Percentiles rank a stretch among this genome's conserved stretches.
These are phyloP conservation scores for Syngnathus scovelli DNA, from an alignment of 2,113 vertebrate genomes.

Conservation along the genomic window DNA sequence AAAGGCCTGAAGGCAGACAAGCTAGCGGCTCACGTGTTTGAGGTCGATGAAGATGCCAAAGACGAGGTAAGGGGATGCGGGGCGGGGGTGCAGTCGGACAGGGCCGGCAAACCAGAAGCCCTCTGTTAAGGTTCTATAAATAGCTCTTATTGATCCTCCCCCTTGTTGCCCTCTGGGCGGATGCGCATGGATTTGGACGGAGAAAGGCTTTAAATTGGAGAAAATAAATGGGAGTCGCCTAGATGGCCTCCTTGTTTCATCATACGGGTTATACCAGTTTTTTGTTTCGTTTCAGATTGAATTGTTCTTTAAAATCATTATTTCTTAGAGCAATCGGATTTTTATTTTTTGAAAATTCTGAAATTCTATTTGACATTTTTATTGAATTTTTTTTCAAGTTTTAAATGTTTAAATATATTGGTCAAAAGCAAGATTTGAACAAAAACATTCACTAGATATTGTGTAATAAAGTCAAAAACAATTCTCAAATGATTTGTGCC, in stretches of 20 bases:
- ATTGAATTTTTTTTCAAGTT: too few species aligned
- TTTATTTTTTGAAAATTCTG: too few species aligned
- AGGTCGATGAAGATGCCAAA: constrained; percentile 94
- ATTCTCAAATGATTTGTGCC: too few species aligned
- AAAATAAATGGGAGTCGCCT: constrained; percentile 19
- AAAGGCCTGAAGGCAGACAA: constrained; percentile 93
- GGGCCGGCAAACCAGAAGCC: constrained; percentile 35
- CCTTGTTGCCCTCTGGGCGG: constrained; percentile 2
- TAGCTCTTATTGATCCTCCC: constrained; percentile 51
- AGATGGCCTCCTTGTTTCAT: constrained; percentile 1
- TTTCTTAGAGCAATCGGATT: too few species aligned
- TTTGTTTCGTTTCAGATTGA: too few species aligned
- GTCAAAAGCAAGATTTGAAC: too few species aligned
- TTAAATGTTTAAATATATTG: too few species aligned
- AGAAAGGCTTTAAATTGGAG: constrained; percentile 37
- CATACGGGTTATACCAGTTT: neutral
- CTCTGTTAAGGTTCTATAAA: constrained; percentile 53
- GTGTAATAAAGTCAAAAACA: too few species aligned
- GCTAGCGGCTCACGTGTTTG: constrained; percentile 86
- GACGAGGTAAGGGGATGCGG: constrained; percentile 71
- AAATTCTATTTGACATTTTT: too few species aligned
- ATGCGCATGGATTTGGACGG: constrained; percentile 39
- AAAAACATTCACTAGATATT: too few species aligned
- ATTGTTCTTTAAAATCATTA: too few species aligned
- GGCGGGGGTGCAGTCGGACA: neutral